Percentiles rank a stretch among this genome's conserved stretches.
Evolutionary conservation across 2,888 invertebrate species (phyloP).

Genomic region (Caprella mutica): DNA sequence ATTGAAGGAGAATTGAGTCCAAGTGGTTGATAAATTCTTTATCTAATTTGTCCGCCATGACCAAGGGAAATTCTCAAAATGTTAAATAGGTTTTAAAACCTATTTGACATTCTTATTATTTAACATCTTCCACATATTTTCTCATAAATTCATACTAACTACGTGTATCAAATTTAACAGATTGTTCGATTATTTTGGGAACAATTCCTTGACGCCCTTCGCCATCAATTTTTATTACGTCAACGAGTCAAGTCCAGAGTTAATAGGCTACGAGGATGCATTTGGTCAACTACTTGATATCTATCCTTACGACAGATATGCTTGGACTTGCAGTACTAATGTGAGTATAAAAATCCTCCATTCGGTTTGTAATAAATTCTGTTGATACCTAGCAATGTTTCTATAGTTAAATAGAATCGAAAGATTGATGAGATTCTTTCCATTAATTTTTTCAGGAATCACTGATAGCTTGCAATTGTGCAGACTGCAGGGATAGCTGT

Average conservation of each 20-base stretch:
- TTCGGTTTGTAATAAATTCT: too few species aligned
- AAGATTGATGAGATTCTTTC: not conserved
- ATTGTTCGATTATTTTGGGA: constrained; percentile 23
- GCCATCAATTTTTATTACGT: constrained; percentile 15
- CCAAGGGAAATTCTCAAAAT: too few species aligned
- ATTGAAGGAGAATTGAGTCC: too few species aligned
- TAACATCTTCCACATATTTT: too few species aligned
- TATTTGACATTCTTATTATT: too few species aligned
- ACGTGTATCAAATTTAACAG: constrained; percentile 35
- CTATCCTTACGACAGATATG: constrained; percentile 7
- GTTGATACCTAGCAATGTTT: too few species aligned
- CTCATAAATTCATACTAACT: too few species aligned
- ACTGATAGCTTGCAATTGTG: constrained; percentile 21
- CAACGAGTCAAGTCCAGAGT: not conserved
- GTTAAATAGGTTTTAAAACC: too few species aligned
- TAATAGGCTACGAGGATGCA: not conserved
- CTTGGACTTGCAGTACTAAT: constrained; percentile 12
- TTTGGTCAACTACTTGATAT: not conserved
- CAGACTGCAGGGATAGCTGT: constrained; percentile 25
- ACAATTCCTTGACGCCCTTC: constrained; percentile 21
- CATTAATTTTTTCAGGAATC: not conserved
- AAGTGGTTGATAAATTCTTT: too few species aligned
- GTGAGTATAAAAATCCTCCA: constrained; percentile 9
- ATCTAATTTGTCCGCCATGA: too few species aligned
- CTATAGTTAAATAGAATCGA: too few species aligned